Percentiles rank a stretch among this genome's conserved stretches.
phyloP scores from a whole-genome alignment of 2,113 vertebrate species.

The Athene cunicularia region DNA sequence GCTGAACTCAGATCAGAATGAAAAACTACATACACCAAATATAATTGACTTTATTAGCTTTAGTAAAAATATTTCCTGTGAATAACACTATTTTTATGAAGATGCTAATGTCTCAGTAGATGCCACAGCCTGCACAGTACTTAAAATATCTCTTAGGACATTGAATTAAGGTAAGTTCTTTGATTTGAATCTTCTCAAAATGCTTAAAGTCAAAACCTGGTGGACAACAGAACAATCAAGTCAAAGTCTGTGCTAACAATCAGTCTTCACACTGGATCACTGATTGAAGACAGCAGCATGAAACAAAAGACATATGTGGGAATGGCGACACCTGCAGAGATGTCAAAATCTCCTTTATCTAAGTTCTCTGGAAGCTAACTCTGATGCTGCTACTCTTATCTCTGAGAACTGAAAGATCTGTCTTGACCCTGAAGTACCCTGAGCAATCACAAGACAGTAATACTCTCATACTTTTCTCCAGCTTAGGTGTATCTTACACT shows the following conservation, averaged over 20 bases:
- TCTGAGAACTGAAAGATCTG: background rate
- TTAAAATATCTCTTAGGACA: background rate
- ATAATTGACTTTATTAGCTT: background rate
- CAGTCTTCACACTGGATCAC: background rate
- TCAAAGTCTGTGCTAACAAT: background rate
- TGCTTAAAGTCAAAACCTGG: background rate
- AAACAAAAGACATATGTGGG: background rate
- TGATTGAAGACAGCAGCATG: background rate
- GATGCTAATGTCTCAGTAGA: background rate
- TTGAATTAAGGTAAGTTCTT: background rate
- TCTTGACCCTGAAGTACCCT: background rate
- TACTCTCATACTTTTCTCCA: background rate
- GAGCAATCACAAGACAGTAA: background rate
- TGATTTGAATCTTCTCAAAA: background rate
- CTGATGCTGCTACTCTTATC: background rate
- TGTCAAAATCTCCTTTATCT: background rate
- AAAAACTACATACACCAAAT: background rate
- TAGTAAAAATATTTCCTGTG: background rate
- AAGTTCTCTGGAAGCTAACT: background rate
- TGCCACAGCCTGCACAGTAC: background rate
- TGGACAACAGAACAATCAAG: background rate
- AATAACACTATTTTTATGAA: background rate
- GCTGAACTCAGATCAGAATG: background rate
- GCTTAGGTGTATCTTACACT: background rate
- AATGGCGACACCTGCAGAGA: background rate